Evolutionary conservation across 2,797 vertebrate species (phyloP).

Genomic region (Oryzias sinensis): DNA sequence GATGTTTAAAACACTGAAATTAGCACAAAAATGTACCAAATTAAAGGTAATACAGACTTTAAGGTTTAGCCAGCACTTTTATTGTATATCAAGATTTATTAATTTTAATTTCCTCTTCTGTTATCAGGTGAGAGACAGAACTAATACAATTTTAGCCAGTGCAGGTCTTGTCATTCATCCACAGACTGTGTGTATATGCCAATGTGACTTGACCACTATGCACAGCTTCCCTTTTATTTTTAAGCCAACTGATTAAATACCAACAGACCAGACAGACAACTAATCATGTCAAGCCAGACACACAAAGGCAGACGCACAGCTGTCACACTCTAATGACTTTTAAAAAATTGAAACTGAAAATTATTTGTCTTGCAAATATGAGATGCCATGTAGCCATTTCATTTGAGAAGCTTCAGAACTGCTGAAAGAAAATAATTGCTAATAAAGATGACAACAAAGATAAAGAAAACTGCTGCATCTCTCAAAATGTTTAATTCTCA

Average conservation of each 20-base stretch:
- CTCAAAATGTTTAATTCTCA: slow-evolving; percentile 20
- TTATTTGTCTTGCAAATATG: slow-evolving; percentile 39
- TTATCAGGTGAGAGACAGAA: slow-evolving; percentile 13
- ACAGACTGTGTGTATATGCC: slow-evolving; percentile 2
- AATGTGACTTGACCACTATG: background rate
- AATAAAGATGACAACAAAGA: slow-evolving; percentile 11
- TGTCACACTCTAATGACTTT: slow-evolving; percentile 50
- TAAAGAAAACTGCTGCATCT: slow-evolving; percentile 8
- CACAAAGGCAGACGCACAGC: slow-evolving; percentile 44
- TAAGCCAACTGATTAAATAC: slow-evolving; percentile 36
- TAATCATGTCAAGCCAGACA: slow-evolving; percentile 51
- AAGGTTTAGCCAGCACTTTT: background rate
- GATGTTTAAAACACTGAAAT: too few species aligned
- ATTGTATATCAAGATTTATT: background rate
- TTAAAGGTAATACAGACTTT: too few species aligned
- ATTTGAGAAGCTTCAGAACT: slow-evolving; percentile 24
- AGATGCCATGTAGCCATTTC: slow-evolving; percentile 35
- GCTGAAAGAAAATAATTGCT: slow-evolving; percentile 10
- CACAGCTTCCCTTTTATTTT: slow-evolving; percentile 8
- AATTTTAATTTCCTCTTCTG: slow-evolving; percentile 3
- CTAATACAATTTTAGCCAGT: slow-evolving; percentile 27
- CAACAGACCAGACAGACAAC: slow-evolving; percentile 37
- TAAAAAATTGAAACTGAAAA: slow-evolving; percentile 38
- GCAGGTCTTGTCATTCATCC: slow-evolving; percentile 18
- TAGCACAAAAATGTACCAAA: too few species aligned